phyloP scores from a whole-genome alignment of 35 echinoderm and acorn worm species.

The Strongylocentrotus purpuratus region DNA sequence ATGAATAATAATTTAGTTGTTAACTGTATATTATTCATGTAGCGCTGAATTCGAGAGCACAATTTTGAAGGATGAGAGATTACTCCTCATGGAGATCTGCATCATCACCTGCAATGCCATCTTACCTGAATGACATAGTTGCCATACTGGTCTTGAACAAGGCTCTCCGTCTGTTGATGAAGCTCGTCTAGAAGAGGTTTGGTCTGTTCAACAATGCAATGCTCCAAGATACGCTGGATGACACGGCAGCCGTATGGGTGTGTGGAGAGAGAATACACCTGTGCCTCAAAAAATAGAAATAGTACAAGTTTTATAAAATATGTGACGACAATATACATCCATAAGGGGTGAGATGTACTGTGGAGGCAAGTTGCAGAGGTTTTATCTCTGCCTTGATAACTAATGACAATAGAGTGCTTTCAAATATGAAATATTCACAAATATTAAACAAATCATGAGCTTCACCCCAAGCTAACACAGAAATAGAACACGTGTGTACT shows the following conservation, averaged over 20 bases:
- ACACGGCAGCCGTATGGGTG: constrained; percentile 98
- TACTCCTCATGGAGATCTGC: no score
- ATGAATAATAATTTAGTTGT: neutral
- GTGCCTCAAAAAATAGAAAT: neutral
- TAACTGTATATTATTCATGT: neutral
- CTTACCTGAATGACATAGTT: constrained; percentile 99
- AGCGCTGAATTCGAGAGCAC: no score
- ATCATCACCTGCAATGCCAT: neutral
- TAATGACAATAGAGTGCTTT: no score
- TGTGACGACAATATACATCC: neutral
- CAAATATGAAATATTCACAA: no score
- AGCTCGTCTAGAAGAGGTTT: constrained; percentile 96
- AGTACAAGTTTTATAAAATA: neutral
- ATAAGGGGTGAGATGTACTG: neutral
- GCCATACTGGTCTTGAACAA: constrained; percentile 99
- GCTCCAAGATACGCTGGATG: constrained; percentile 97
- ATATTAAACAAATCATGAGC: no score
- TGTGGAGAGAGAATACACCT: constrained; percentile 95
- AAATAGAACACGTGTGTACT: no score
- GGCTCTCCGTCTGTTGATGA: constrained; percentile 89
- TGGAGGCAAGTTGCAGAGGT: neutral
- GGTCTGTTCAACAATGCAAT: constrained; percentile 96
- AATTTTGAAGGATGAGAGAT: no score
- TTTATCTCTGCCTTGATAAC: no score
- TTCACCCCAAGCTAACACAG: no score